Base-by-base conservation (phyloP, 1,140 invertebrate genomes). In the Polypedilum pembai region DNA sequence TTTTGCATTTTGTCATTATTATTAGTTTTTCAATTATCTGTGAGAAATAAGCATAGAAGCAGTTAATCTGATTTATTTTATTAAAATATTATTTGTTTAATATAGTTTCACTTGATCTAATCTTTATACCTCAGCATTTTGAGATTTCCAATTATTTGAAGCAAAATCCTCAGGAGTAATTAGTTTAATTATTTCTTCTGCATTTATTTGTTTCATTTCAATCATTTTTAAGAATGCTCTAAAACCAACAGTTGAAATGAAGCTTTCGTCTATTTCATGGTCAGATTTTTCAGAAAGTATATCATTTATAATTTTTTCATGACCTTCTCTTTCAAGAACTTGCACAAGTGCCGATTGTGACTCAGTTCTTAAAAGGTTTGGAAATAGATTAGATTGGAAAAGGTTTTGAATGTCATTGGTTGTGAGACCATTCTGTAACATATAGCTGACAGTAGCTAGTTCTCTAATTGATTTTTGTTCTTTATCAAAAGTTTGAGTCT, bases 221-320 rank as follows among this genome's bases (percentile, higher is more conserved):
- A 94, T 87, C 91, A 94, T 93, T 78, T 88, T 89, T 83, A 94
- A 90, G 78, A 94, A 92, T 7, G 92, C 92, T 77, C 88, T 87
- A 80, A 94, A 93, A 8, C 92, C 92, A 74, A 91, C 89, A 74
- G 90, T 92, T 0, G 90, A 87, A 15, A 90, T 91, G 41, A 92
- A 84, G 17, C 88, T 83, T 73, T 88, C 89, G 80, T 93, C 91
- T 77, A 91, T 90, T 40, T 89, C 87, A 10, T 86, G 87, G 3
- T 89, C 88, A 0, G 84, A 82, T 80, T 92, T 91, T 83, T 92
- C 90, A 0, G 90, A 89, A 15, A 94, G 84, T 20, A 93, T 90
- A 82, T 93, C 89, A 0, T 90, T 89, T 73, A 94, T 92, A 7
- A 94, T 81, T 0, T 91, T 86, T 8, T 90, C 90, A 78, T 92